Evolutionary conservation across 2,888 invertebrate genomes (phyloP), one percentile per base, ranked within the genome.

Genomic region (Sarcophaga rosellei): DNA sequence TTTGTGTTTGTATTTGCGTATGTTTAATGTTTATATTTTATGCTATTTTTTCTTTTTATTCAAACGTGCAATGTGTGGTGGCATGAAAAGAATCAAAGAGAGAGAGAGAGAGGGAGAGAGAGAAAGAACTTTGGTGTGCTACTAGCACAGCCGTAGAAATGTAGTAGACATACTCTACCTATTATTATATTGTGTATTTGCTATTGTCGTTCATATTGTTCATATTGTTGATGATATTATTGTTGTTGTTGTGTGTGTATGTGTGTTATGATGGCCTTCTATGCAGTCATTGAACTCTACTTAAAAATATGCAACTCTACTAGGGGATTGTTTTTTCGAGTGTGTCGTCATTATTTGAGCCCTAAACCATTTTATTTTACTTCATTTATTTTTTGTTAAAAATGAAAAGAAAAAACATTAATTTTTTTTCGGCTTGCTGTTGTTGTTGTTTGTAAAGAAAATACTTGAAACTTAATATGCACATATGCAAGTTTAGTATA

Each of bases 391-490:
- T 69, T 81, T 63, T 85, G 72, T 76, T 72, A 53, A 53, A 53
- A 53, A 53, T 15, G 1, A 15, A 53, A 15, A 4, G 4, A 85
- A 79, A 59, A 83, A 81, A 77, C 66, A 77, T 81, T 44, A 80
- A 80, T 47, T 47, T 77, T 74, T 66, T 70, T 75, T 68, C 45
- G 61, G 53, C 53, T 45, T 73, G 53, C 11, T 82, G 62, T 70
- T 79, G 69, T 35, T 79, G 70, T 74, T 81, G 66, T 81, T 81
- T 81, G 77, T 86, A 79, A 86, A 81, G 85, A 86, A 88, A 87
- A 88, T 87, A 88, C 90, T 89, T 88, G 88, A 90, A 90, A 90
- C 89, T 88, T 90, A 89, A 89, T 89, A 90, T 88, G 89, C 90
- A 89, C 87, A 84, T 86, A 84, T 83, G 83, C 83, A 79, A 81